Conservation (phyloP, 2,888 invertebrate genomes). For the Drosophila recens region DNA sequence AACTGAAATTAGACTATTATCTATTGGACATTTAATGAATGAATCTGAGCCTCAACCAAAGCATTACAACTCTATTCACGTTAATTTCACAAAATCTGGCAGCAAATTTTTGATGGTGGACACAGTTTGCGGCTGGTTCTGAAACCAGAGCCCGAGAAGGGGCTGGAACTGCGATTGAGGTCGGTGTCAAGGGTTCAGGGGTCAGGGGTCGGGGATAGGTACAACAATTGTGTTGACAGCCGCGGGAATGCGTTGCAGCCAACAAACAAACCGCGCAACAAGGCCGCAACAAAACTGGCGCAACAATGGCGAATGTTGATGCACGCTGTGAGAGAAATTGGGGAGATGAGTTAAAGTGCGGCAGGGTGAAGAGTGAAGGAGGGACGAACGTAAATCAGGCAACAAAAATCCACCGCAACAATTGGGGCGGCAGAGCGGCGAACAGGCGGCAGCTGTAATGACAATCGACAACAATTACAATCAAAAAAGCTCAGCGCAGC, state of each 20-base stretch:
- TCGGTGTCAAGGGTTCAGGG: background rate
- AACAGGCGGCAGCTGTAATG: constrained; percentile 70
- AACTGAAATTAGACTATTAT: constrained; percentile 13
- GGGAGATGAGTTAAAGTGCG: background rate
- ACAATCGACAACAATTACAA: constrained; percentile 81
- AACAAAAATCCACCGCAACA: constrained; percentile 68
- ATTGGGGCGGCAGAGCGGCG: constrained; percentile 43
- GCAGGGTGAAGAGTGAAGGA: constrained; percentile 1
- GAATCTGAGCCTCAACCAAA: constrained; percentile 52
- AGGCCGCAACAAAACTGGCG: constrained; percentile 77
- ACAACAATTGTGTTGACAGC: constrained; percentile 75
- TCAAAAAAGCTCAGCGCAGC: constrained; percentile 70
- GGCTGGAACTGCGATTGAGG: background rate
- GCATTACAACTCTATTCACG: constrained; percentile 68
- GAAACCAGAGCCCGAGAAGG: constrained; percentile 1
- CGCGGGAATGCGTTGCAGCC: constrained; percentile 73
- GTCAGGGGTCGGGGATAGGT: constrained; percentile 10
- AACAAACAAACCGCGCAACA: constrained; percentile 80
- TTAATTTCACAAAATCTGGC: constrained; percentile 67
- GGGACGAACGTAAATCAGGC: constrained; percentile 60
- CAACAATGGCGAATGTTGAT: constrained; percentile 58
- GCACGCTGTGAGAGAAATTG: background rate
- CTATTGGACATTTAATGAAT: constrained; percentile 30
- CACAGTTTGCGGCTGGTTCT: constrained; percentile 26
- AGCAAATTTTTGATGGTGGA: constrained; percentile 57